These are phyloP conservation scores for Numenius arquata DNA, from an alignment of 2,113 vertebrate species.

Conservation along the genomic window DNA sequence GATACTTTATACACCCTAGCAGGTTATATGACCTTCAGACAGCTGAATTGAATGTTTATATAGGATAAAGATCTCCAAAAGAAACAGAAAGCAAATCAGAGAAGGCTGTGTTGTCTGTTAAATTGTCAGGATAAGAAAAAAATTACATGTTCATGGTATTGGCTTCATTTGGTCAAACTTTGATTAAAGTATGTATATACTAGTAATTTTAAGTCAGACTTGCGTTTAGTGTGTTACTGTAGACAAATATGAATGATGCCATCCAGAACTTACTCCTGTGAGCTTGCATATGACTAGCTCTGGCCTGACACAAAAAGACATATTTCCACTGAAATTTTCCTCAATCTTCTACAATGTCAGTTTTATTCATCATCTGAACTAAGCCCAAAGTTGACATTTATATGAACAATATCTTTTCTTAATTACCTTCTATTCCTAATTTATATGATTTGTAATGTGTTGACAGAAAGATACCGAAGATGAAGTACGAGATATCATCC, in stretches of 20 bases:
- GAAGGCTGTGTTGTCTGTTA: not conserved
- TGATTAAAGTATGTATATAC: not conserved
- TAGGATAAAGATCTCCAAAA: not conserved
- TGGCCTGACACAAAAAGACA: not conserved
- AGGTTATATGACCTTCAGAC: not conserved
- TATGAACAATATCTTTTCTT: not conserved
- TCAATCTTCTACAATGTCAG: not conserved
- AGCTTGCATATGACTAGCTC: not conserved
- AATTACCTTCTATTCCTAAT: not conserved
- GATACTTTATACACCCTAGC: not conserved
- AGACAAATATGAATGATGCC: not conserved
- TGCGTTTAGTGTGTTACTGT: not conserved
- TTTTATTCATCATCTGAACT: not conserved
- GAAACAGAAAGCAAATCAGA: not conserved
- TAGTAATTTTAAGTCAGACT: not conserved
- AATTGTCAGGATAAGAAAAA: not conserved
- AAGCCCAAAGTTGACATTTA: not conserved
- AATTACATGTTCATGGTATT: not conserved
- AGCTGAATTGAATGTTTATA: not conserved
- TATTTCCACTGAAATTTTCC: not conserved
- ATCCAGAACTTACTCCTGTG: not conserved
- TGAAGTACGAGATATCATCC: slow-evolving; percentile 90
- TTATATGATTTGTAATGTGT: slow-evolving; percentile 31
- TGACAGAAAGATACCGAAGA: slow-evolving; percentile 96
- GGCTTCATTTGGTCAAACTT: not conserved